Base-by-base conservation (phyloP, 2,113 vertebrate genomes). In the Halcyon malimbica region DNA sequence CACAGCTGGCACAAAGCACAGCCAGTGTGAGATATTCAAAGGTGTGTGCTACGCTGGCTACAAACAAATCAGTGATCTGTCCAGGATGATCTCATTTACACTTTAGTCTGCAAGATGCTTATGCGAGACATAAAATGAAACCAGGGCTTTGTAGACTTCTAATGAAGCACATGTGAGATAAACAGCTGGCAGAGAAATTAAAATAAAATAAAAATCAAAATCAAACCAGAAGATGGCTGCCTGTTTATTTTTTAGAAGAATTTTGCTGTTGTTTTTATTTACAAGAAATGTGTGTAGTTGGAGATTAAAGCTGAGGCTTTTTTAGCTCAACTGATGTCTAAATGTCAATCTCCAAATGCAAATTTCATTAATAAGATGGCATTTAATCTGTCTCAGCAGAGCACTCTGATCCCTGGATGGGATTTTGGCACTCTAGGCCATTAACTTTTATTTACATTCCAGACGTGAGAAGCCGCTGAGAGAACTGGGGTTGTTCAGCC, bases 41-140 rank as follows among this genome's bases (percentile, higher is more conserved):
- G 3, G 5, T 0, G 0, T 8, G 13, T 12, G 53, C 89, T 83
- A 56, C 42, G 26, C 15, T 0, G 0, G 26, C 63, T 25, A 82
- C 85, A 29, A 8, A 81, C 26, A 44, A 35, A 69, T 13, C 57
- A 11, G 26, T 15, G 25, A 90, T 24, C 50, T 84, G 83, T 68
- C 70, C 83, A 64, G 31, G 59, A 60, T 20, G 60, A 93, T 29
- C 65, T 44, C 26, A 51, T 60, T 81, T 63, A 54, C 4, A 35
- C 35, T 63, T 69, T 6, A 10, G 29, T 33, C n/a, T 19, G 56
- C 1, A 9, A 83, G 35, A 24, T 20, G 53, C 74, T 83, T 86
- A 29, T 2, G 13, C 0, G 2, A 90, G 68, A 71, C 20, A 9
- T 6, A 19, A 79, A 91, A 60, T 0, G 0, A 79, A 89, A 50